A percentile compares a stretch with the other conserved stretches of the same genome.
Evolutionary conservation across 1,140 invertebrate species (phyloP).

Genomic region (Drosophila kurseongensis): DNA sequence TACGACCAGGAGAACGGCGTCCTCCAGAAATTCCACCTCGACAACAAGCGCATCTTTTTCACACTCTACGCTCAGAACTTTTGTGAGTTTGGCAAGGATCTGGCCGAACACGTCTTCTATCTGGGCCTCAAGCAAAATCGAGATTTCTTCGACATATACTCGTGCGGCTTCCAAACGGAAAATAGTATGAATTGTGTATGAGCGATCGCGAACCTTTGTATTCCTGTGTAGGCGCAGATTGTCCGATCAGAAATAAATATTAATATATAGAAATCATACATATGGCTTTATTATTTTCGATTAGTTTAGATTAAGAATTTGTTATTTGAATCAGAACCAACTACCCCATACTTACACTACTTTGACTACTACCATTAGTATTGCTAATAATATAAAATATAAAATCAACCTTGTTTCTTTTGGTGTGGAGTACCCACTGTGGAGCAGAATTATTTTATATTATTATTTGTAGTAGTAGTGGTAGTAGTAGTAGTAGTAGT

Average conservation of each 20-base stretch:
- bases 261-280: no score
- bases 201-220: neutral
- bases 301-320: no score
- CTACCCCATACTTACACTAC: no score
- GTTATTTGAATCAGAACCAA: no score
- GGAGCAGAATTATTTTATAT: no score
- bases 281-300: no score
- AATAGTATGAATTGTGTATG: slow-evolving; percentile 48
- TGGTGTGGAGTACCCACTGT: no score
- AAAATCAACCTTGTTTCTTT: no score
- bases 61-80: slow-evolving; percentile 79
- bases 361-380: no score
- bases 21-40: slow-evolving; percentile 52
- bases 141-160: slow-evolving; percentile 69
- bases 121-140: slow-evolving; percentile 71
- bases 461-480: no score
- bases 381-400: no score
- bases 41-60: slow-evolving; percentile 74
- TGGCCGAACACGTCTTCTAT: slow-evolving; percentile 75
- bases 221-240: neutral
- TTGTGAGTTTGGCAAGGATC: slow-evolving; percentile 78
- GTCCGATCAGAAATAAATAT: neutral
- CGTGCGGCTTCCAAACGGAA: slow-evolving; percentile 65
- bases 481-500: no score
- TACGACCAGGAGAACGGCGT: slow-evolving; percentile 73